A percentile compares a stretch with the other conserved stretches of the same genome.
Evolutionary conservation across 1,140 invertebrate genomes (phyloP).

Genomic region (Nomia melanderi): DNA sequence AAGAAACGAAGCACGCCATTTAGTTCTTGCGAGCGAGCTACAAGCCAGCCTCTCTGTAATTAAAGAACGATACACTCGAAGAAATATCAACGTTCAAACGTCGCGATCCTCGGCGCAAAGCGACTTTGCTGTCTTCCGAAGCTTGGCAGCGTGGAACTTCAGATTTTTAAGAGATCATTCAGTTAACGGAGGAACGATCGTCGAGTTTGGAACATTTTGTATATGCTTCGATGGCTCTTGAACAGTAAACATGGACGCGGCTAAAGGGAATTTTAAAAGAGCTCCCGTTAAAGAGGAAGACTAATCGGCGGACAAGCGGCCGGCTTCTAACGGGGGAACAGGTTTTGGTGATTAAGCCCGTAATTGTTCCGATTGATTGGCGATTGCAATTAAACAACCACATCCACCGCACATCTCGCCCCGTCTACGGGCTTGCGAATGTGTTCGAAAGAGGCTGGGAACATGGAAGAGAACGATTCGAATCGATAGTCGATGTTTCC

Average conservation of each 20-base stretch:
- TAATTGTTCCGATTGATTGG: conserved; percentile 61
- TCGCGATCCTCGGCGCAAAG: neutral
- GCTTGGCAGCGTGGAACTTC: too few species aligned
- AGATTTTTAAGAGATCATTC: too few species aligned
- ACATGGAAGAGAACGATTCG: conserved; percentile 14
- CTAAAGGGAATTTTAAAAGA: neutral
- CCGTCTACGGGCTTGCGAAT: neutral
- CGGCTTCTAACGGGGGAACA: neutral
- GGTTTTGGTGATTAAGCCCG: conserved; percentile 53
- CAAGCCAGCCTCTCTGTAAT: neutral
- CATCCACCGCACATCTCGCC: neutral
- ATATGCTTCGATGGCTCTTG: too few species aligned
- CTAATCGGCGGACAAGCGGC: neutral
- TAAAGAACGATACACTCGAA: neutral
- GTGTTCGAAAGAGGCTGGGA: neutral
- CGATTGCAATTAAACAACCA: conserved; percentile 55
- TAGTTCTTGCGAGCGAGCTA: too few species aligned
- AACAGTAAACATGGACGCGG: neutral
- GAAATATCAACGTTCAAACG: neutral
- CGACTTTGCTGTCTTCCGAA: neutral
- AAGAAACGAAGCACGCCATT: neutral
- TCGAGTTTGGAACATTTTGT: neutral
- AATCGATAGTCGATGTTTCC: conserved; percentile 12
- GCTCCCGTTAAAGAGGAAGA: neutral
- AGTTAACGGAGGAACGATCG: too few species aligned